Conservation (phyloP, 2,888 invertebrate genomes). For the Molanna angustata region DNA sequence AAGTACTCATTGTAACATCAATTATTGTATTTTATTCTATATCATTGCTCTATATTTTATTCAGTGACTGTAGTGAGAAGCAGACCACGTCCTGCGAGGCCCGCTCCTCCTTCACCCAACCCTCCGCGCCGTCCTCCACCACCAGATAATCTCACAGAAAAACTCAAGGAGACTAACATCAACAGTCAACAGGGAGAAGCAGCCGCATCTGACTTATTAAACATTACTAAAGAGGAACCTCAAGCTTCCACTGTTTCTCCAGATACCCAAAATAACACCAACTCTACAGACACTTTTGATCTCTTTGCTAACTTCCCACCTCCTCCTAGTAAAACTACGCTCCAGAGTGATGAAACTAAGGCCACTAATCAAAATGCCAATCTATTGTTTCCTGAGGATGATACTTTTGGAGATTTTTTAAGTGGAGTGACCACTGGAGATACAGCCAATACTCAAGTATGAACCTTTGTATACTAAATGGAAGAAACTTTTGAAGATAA, state of each 20-base stretch:
- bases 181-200: conserved; percentile 5
- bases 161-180: conserved; percentile 14
- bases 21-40: no score
- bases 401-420: conserved; percentile 50
- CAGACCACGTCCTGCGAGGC: conserved; percentile 42
- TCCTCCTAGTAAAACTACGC: conserved; percentile 22
- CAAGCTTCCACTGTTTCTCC: conserved; percentile 15
- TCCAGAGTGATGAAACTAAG: conserved; percentile 37
- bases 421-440: conserved; percentile 36
- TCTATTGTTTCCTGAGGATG: conserved; percentile 51
- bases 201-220: conserved; percentile 22
- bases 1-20: no score
- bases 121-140: conserved; percentile 35
- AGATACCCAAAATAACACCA: conserved; percentile 39
- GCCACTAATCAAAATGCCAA: conserved; percentile 55
- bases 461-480: not conserved
- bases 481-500: no score
- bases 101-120: conserved; percentile 38
- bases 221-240: conserved; percentile 34
- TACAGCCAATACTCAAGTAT: conserved; percentile 36
- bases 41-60: conserved; percentile 11
- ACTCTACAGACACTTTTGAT: conserved; percentile 55
- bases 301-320: conserved; percentile 46
- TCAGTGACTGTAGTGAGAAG: conserved; percentile 42
- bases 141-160: conserved; percentile 40